Conservation (phyloP, 1,140 invertebrate genomes). For the Zaprionus davidi region DNA sequence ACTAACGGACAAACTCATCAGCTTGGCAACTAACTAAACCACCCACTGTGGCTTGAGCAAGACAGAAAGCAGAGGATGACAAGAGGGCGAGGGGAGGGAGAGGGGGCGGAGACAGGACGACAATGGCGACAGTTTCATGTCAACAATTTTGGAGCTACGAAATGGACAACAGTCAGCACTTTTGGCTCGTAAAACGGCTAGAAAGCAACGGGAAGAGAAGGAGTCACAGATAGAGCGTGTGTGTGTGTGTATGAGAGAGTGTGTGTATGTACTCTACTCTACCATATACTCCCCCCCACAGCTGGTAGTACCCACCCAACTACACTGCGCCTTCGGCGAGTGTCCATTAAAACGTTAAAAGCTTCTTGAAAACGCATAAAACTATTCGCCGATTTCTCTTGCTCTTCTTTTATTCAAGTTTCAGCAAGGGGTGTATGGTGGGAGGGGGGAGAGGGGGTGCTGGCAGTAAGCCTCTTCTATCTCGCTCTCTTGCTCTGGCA, state of each 20-base stretch:
- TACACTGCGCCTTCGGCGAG: constrained; percentile 21
- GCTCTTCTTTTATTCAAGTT: constrained; percentile 5
- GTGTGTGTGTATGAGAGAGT: background rate
- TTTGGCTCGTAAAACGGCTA: constrained; percentile 72
- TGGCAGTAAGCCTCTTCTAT: background rate
- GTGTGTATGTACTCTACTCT: background rate
- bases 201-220: background rate
- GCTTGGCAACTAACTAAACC: constrained; percentile 7
- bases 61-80: too few species aligned
- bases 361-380: constrained; percentile 79
- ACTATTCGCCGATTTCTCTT: constrained; percentile 62
- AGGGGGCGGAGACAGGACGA: constrained; percentile 2
- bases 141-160: constrained; percentile 61
- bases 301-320: background rate
- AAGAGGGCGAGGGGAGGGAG: background rate
- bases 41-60: background rate
- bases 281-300: background rate
- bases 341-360: constrained; percentile 82
- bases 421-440: background rate
- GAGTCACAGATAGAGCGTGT: background rate
- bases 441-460: background rate
- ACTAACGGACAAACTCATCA: constrained; percentile 6
- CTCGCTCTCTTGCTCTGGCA: constrained; percentile 11
- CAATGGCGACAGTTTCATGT: constrained; percentile 67
- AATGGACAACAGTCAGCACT: constrained; percentile 76